Evolutionary conservation across 1,140 invertebrate species (phyloP).

Genomic region (Brachionus calyciflorus): DNA sequence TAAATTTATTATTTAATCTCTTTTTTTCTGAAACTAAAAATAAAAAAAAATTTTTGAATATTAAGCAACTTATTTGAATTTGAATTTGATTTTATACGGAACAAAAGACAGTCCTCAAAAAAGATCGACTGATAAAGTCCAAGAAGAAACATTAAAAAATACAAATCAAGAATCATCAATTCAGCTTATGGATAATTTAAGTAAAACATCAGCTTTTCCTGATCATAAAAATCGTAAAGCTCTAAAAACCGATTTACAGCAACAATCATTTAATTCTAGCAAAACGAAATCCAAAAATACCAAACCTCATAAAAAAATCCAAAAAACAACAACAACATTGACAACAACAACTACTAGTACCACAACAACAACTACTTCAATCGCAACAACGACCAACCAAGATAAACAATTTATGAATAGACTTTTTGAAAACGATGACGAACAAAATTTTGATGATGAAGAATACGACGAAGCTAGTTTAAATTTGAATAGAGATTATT

Average conservation of each 20-base stretch:
- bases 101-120: slow-evolving; percentile 46
- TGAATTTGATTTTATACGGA: slow-evolving; percentile 44
- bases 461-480: too few species aligned
- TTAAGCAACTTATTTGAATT: slow-evolving; percentile 38
- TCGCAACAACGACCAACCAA: too few species aligned
- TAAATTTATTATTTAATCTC: background rate
- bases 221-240: slow-evolving; percentile 6
- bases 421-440: too few species aligned
- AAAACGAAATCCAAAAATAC: background rate
- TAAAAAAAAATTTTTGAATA: background rate
- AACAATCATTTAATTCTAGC: background rate
- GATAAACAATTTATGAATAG: too few species aligned
- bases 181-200: too few species aligned
- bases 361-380: too few species aligned
- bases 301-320: background rate
- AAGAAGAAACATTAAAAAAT: background rate
- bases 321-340: too few species aligned
- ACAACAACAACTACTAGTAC: too few species aligned
- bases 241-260: background rate
- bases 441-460: too few species aligned
- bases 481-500: too few species aligned
- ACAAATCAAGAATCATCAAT: background rate
- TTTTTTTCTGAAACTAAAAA: too few species aligned
- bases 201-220: background rate
- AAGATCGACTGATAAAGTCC: background rate